Conservation (phyloP, 2,888 invertebrate species). For the Polietes domitor region DNA sequence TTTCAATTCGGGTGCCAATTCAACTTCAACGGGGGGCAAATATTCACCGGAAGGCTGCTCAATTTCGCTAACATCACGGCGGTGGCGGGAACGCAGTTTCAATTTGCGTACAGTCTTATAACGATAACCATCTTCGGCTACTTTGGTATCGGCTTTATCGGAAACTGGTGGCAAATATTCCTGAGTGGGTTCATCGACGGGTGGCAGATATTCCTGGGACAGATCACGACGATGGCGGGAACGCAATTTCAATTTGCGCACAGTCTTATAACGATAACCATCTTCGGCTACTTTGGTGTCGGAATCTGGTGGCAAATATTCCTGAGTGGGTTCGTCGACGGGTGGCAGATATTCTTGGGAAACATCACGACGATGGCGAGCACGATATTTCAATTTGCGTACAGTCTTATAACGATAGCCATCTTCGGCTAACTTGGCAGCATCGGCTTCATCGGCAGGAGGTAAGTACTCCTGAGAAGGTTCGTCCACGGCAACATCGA, state of each 20-base stretch:
- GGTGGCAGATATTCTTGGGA: constrained; percentile 77
- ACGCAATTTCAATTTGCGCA: constrained; percentile 75
- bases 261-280: constrained; percentile 77
- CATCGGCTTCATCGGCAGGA: constrained; percentile 69
- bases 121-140: constrained; percentile 77
- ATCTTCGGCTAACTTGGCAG: constrained; percentile 72
- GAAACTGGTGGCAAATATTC: constrained; percentile 76
- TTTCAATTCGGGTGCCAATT: constrained; percentile 75
- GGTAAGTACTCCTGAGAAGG: constrained; percentile 73
- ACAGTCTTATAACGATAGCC: constrained; percentile 76
- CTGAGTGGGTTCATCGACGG: constrained; percentile 70
- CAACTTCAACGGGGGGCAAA: constrained; percentile 74
- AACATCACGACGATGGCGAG: constrained; percentile 73
- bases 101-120: constrained; percentile 79
- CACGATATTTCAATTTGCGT: constrained; percentile 72
- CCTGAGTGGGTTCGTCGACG: constrained; percentile 70
- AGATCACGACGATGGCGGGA: constrained; percentile 75
- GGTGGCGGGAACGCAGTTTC: constrained; percentile 76
- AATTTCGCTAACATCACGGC: constrained; percentile 78
- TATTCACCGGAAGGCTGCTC: constrained; percentile 74
- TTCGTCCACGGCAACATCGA: constrained; percentile 18
- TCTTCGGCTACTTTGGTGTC: constrained; percentile 71
- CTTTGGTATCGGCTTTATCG: constrained; percentile 71
- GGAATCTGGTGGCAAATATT: constrained; percentile 74
- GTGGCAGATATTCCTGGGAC: constrained; percentile 77